These are phyloP conservation scores for Gnatocerus cornutus DNA, from an alignment of 2,888 invertebrate species.

Conservation along the genomic window DNA sequence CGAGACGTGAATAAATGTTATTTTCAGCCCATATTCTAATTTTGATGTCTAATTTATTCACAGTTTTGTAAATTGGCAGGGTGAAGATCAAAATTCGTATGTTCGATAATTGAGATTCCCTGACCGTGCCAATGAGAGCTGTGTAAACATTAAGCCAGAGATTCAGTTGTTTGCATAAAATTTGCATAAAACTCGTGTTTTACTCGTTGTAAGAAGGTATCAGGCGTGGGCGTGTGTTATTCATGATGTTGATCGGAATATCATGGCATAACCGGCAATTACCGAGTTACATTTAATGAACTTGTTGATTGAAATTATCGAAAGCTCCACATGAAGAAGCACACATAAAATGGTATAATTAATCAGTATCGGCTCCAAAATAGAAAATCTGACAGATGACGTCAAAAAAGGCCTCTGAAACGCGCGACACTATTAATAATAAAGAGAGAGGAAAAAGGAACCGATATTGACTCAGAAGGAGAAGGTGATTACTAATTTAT, in stretches of 20 bases:
- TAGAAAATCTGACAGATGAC: conserved; percentile 20
- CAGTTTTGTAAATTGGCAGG: background rate
- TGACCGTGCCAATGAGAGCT: conserved; percentile 5
- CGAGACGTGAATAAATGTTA: too few species aligned
- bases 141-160: conserved; percentile 18
- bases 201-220: conserved; percentile 26
- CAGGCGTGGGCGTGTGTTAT: conserved; percentile 31
- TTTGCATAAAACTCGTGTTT: conserved; percentile 39
- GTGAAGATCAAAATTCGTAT: conserved; percentile 9
- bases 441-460: conserved; percentile 5
- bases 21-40: too few species aligned
- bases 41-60: too few species aligned
- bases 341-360: conserved; percentile 16
- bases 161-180: conserved; percentile 29
- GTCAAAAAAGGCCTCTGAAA: conserved; percentile 19
- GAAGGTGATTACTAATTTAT: conserved; percentile 34
- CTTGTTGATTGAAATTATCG: conserved; percentile 25
- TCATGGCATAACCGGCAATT: conserved; percentile 33
- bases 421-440: conserved; percentile 18
- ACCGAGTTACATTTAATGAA: conserved; percentile 37
- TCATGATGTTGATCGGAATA: conserved; percentile 27
- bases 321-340: conserved; percentile 12
- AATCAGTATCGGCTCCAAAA: conserved; percentile 21
- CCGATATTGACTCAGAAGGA: conserved; percentile 8
- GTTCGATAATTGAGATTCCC: conserved; percentile 20